These are phyloP conservation scores for Dasyprocta punctata DNA, from an alignment of 2,113 vertebrate genomes.

Conservation along the genomic window DNA sequence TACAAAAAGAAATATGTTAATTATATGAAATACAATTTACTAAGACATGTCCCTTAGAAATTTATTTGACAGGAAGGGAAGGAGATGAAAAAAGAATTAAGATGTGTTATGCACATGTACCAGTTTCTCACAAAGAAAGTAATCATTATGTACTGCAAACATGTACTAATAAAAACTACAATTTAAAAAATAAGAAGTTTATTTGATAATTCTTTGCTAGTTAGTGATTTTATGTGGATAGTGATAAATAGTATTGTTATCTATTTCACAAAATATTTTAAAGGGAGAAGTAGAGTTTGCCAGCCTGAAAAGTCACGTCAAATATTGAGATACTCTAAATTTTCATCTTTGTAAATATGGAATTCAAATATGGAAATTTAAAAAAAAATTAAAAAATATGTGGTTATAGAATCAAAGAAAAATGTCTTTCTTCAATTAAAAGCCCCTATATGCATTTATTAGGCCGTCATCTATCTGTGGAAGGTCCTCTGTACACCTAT, in stretches of 20 bases:
- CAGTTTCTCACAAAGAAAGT: not conserved
- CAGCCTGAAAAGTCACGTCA: not conserved
- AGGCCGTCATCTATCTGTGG: not conserved
- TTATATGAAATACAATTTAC: not conserved
- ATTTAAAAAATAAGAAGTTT: not conserved
- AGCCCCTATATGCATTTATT: not conserved
- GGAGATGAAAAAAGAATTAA: not conserved
- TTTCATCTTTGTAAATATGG: not conserved
- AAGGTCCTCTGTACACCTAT: not conserved
- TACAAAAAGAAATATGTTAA: not conserved
- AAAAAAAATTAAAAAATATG: too few species aligned
- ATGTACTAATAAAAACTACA: not conserved
- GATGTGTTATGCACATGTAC: not conserved
- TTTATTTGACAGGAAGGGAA: not conserved
- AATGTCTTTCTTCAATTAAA: slow-evolving; percentile 31
- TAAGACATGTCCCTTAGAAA: not conserved
- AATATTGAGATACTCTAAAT: not conserved
- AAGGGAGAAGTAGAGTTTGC: not conserved
- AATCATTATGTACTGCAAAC: not conserved
- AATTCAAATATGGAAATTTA: too few species aligned
- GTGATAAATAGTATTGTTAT: not conserved
- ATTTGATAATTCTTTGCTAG: not conserved
- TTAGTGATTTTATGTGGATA: not conserved
- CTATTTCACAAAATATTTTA: not conserved
- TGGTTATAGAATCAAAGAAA: not conserved